These are phyloP conservation scores for Sarcophaga caerulescens DNA, from an alignment of 2,888 invertebrate species.

Conservation along the genomic window DNA sequence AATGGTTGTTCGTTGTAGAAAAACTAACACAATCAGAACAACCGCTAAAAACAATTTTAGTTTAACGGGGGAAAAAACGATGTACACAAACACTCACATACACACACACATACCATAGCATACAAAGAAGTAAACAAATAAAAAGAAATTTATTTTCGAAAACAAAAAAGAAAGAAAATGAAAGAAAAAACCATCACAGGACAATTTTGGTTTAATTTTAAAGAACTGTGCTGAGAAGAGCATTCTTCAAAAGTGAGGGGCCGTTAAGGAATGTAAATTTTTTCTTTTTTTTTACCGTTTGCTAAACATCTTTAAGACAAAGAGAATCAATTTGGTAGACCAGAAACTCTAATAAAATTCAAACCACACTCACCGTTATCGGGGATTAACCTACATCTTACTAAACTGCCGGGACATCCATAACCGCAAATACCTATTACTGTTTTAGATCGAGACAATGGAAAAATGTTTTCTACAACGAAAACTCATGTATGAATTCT, in stretches of 20 bases:
- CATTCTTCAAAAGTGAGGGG: background rate
- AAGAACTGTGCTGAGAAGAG: conserved; percentile 12
- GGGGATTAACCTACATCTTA: too few species aligned
- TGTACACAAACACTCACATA: background rate
- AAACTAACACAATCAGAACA: conserved; percentile 16
- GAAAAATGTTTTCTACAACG: too few species aligned
- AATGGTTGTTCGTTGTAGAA: background rate
- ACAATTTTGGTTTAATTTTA: conserved; percentile 40
- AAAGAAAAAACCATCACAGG: conserved; percentile 14
- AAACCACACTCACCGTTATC: too few species aligned
- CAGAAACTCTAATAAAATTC: too few species aligned
- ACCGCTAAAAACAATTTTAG: conserved; percentile 47
- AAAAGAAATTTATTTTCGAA: conserved; percentile 33
- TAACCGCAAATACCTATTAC: too few species aligned
- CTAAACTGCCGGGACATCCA: too few species aligned
- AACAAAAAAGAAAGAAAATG: background rate
- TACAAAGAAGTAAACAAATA: conserved; percentile 27
- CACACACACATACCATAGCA: background rate
- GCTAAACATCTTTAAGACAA: too few species aligned
- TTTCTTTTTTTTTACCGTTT: too few species aligned
- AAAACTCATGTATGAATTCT: too few species aligned
- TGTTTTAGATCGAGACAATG: too few species aligned
- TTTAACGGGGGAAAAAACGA: background rate
- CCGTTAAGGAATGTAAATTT: too few species aligned
- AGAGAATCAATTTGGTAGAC: too few species aligned